Percentiles rank a stretch among this genome's conserved stretches.
phyloP scores from a whole-genome alignment of 2,113 vertebrate species.

The Equus quagga region DNA sequence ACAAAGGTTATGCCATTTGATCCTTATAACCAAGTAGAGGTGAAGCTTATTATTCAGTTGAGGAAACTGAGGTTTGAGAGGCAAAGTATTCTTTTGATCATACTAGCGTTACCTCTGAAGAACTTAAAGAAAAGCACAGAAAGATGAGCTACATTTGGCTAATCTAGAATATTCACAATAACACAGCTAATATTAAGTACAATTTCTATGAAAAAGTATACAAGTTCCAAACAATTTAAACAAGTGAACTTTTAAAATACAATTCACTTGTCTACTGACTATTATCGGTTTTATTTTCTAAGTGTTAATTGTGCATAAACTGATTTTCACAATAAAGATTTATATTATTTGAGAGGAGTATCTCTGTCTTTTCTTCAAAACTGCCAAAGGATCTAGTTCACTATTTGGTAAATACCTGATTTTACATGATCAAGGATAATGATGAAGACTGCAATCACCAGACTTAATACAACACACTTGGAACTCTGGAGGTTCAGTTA shows the following conservation, averaged over 20 bases:
- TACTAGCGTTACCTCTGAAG: not conserved
- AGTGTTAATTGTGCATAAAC: not conserved
- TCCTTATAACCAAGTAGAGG: not conserved
- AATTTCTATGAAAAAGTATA: not conserved
- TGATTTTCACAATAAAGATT: slow-evolving; percentile 38
- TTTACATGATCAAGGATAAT: slow-evolving; percentile 15
- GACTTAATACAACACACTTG: not conserved
- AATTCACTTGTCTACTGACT: not conserved
- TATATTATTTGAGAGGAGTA: not conserved
- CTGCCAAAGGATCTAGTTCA: not conserved
- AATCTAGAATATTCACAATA: not conserved
- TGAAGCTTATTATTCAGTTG: not conserved
- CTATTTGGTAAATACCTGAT: not conserved
- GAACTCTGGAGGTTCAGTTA: not conserved
- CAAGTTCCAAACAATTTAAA: not conserved
- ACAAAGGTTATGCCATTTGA: not conserved
- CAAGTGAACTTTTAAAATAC: not conserved
- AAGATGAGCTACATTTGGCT: not conserved
- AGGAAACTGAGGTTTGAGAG: not conserved
- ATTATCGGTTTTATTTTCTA: slow-evolving; percentile 25
- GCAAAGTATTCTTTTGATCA: not conserved
- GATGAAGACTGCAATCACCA: not conserved
- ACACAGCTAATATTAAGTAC: not conserved
- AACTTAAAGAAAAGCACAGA: not conserved
- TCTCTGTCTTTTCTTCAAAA: slow-evolving; percentile 27